These are phyloP conservation scores for Esox lucius DNA, from an alignment of 2,797 vertebrate genomes.

Conservation along the genomic window DNA sequence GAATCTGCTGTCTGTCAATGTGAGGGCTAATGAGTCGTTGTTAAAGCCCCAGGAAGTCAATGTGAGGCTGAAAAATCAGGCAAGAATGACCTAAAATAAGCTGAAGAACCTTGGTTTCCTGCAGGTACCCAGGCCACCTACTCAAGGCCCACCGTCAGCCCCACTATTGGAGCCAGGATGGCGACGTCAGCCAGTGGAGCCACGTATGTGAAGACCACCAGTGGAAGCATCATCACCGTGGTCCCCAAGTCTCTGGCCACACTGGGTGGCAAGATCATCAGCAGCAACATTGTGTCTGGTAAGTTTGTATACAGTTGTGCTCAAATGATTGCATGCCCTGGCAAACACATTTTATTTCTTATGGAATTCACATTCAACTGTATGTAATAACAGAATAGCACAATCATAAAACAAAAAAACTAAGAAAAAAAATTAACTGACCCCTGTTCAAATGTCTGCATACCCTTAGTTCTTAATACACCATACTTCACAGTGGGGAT, in stretches of 20 bases:
- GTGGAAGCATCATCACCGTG: conserved; percentile 97
- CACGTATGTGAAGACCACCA: conserved; percentile 97
- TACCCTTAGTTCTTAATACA: too few relatives aligned
- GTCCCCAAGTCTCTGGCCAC: conserved; percentile 96
- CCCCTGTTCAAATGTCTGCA: too few relatives aligned
- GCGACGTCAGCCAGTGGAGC: conserved; percentile 86
- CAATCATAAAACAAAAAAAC: too few relatives aligned
- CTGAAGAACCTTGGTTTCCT: neutral
- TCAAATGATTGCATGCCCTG: too few relatives aligned
- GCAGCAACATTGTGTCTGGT: conserved; percentile 97
- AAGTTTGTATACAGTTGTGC: conserved; percentile 50
- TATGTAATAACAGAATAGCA: too few relatives aligned
- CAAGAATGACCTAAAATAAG: neutral
- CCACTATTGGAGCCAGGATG: conserved; percentile 85
- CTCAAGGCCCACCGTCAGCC: conserved; percentile 86
- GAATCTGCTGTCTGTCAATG: too few relatives aligned
- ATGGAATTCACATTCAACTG: too few relatives aligned
- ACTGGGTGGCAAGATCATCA: conserved; percentile 96
- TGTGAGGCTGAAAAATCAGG: neutral
- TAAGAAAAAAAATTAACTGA: too few relatives aligned
- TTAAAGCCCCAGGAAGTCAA: too few relatives aligned
- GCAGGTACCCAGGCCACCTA: conserved; percentile 91
- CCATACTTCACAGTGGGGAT: too few relatives aligned
- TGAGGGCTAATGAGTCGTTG: too few relatives aligned
- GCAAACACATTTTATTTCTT: too few relatives aligned